Percentiles rank a stretch among this genome's conserved stretches.
Conservation (phyloP, 2,888 invertebrate species). For the Anthoptus insignis region DNA sequence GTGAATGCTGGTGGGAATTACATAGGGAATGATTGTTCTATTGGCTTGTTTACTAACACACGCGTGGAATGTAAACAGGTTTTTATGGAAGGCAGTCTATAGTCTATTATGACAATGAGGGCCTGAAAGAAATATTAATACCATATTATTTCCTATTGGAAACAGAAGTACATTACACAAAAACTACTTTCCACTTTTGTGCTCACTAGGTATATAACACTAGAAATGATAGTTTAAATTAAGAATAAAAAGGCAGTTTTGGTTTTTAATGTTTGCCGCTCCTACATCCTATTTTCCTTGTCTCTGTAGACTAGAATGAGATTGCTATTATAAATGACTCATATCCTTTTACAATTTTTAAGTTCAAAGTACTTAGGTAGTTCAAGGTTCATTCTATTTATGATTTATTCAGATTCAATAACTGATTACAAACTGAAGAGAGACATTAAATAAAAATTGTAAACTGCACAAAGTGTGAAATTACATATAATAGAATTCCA, state of each 20-base stretch:
- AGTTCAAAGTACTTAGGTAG: conserved; percentile 1
- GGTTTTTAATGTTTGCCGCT: neutral
- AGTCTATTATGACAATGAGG: neutral
- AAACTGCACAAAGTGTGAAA: no score
- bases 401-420: no score
- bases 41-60: conserved; percentile 52
- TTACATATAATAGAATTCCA: no score
- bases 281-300: neutral
- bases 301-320: neutral
- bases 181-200: neutral
- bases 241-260: neutral
- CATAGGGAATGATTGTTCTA: conserved; percentile 35
- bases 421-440: no score
- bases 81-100: neutral
- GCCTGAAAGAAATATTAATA: neutral
- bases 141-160: neutral
- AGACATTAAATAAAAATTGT: no score
- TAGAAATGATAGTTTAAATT: neutral
- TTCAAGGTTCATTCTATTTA: neutral
- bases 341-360: conserved; percentile 3
- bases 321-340: neutral
- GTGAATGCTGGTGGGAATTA: conserved; percentile 30
- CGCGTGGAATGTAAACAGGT: conserved; percentile 37
- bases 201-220: no score
- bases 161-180: neutral